phyloP scores from a whole-genome alignment of 1,140 invertebrate genomes.

The Homalodisca vitripennis region DNA sequence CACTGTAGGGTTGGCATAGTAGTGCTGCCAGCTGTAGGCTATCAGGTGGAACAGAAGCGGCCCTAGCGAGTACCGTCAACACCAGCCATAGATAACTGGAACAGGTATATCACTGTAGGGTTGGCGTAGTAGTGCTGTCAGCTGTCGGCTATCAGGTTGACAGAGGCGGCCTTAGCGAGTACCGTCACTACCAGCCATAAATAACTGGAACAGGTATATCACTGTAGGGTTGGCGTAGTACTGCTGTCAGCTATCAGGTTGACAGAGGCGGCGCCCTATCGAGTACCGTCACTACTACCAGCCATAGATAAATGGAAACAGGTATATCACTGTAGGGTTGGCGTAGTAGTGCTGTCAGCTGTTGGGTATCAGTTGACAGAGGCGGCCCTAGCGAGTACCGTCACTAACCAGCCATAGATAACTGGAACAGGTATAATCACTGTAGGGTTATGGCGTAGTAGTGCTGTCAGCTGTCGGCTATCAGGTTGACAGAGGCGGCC shows the following conservation, averaged over 20 bases:
- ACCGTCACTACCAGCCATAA: neutral
- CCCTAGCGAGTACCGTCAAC: neutral
- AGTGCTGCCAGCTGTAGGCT: constrained; percentile 55
- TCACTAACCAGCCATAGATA: neutral
- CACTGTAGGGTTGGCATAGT: constrained; percentile 32
- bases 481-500: neutral
- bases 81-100: neutral
- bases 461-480: neutral
- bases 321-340: neutral
- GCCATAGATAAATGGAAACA: neutral
- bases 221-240: no score
- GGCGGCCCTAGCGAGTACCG: neutral
- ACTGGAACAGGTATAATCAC: neutral
- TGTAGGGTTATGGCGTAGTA: no score
- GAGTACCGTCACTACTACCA: neutral
- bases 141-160: neutral
- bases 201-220: neutral
- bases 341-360: neutral
- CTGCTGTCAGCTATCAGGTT: no score
- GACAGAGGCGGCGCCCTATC: no score
- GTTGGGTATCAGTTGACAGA: no score
- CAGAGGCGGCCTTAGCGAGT: neutral
- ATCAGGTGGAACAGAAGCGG: constrained; percentile 20
- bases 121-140: neutral
- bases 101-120: neutral